Base-by-base conservation (phyloP, 1,140 invertebrate genomes). In the Medauroidea extradentata region DNA sequence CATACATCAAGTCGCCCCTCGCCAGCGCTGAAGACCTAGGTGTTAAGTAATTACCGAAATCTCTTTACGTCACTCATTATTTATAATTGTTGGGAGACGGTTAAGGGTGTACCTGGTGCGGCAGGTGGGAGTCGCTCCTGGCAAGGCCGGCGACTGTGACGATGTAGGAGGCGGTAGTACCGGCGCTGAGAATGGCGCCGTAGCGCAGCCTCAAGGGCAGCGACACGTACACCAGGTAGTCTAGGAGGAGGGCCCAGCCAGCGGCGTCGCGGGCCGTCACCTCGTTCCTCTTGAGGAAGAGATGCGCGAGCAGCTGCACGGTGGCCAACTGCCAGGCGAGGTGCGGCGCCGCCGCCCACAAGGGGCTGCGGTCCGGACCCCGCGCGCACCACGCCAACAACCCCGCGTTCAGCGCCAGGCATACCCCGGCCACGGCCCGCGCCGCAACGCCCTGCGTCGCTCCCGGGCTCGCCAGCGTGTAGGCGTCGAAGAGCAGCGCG, bases 221-320 rank as follows among this genome's bases (percentile, higher is more conserved):
- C 1, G 90, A 88, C 34, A 91, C 88, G 70, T 90, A 87, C n/a
- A 90, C 83, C n/a, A 92, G 79, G 68, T 92, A 95, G 60, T 90
- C 85, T 49, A 91, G 72, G n/a, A 94, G 74, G 42, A 93, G 74
- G 16, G 87, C 81, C 90, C 90, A 93, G 21, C 87, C 88, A 0
- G 94, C 78, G 44, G 79, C 78, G 61, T 86, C 81, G 50, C 79
- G 72, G 18, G 79, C 75, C 4, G 78, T 80, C 60, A 79, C 78
- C 41, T 79, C 78, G 55, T 73, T 73, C 24, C 70, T 63, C 67
- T 83, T 80, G 53, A 83, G 69, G 61, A 80, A 80, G 53, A 84
- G 69, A 59, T 79, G 76, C 41, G 76, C 72, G 16, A 87, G 73
- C 18, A 88, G 68, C 65, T 88, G 85, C 1, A 75, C 71, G 68